phyloP scores from a whole-genome alignment of 2,113 vertebrate genomes.

The Salminus brasiliensis region DNA sequence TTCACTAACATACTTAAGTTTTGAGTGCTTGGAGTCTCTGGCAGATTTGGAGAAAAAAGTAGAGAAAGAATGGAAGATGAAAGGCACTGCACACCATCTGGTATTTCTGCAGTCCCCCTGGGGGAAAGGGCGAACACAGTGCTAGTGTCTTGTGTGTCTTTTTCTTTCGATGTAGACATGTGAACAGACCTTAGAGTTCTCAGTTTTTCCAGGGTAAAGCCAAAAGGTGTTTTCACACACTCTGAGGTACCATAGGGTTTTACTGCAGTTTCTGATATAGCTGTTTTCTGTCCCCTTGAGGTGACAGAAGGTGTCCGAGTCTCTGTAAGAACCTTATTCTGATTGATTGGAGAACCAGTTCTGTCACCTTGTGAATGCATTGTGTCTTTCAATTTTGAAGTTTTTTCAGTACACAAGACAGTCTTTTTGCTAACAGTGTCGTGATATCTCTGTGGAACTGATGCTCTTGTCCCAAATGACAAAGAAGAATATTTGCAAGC shows the following conservation, averaged over 20 bases:
- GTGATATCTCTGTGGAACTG: constrained; percentile 40
- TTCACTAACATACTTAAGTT: constrained; percentile 75
- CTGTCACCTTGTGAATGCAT: not conserved
- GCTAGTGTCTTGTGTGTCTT: constrained; percentile 31
- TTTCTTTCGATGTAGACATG: constrained; percentile 15
- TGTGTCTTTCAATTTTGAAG: not conserved
- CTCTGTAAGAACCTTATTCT: constrained; percentile 9
- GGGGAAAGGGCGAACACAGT: constrained; percentile 54
- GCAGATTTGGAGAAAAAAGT: constrained; percentile 30
- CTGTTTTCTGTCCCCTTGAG: constrained; percentile 5
- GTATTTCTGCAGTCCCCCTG: constrained; percentile 66
- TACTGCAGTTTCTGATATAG: not conserved
- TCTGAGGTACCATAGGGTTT: constrained; percentile 3
- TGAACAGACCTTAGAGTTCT: constrained; percentile 21
- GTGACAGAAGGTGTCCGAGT: constrained; percentile 24
- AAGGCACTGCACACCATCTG: constrained; percentile 31
- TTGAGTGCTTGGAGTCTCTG: constrained; percentile 10
- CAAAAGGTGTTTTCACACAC: not conserved
- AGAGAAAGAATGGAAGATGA: constrained; percentile 18
- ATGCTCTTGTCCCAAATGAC: constrained; percentile 67
- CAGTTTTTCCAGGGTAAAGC: constrained; percentile 6
- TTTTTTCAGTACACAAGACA: not conserved
- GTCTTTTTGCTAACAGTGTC: constrained; percentile 32
- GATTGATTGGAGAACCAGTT: not conserved
- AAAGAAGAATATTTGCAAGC: constrained; percentile 78